These are phyloP conservation scores for Ectobius pallidus DNA, from an alignment of 2,888 invertebrate species.

Conservation along the genomic window DNA sequence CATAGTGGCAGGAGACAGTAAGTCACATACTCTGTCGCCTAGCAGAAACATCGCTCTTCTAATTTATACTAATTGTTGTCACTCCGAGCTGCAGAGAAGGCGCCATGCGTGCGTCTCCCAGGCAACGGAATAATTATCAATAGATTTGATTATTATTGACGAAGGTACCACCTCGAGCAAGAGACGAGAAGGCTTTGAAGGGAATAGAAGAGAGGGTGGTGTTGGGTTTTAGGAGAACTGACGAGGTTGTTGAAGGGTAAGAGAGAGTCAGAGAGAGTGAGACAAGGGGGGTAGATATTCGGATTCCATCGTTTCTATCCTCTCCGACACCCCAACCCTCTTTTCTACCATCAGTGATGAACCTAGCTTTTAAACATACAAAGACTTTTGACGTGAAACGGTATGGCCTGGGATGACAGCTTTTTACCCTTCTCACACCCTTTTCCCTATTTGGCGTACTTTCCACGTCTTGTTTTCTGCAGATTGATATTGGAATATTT, in stretches of 20 bases:
- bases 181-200: background rate
- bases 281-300: slow-evolving; percentile 3
- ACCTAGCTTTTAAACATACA: slow-evolving; percentile 26
- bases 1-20: background rate
- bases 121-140: slow-evolving; percentile 57
- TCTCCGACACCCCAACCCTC: background rate
- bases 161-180: slow-evolving; percentile 42
- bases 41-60: slow-evolving; percentile 46
- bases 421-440: slow-evolving; percentile 13
- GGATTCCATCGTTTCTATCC: slow-evolving; percentile 9
- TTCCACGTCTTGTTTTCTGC: slow-evolving; percentile 26
- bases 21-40: background rate
- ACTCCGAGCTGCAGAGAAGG: background rate
- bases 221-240: background rate
- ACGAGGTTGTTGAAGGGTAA: slow-evolving; percentile 2
- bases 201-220: background rate
- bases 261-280: background rate
- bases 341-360: slow-evolving; percentile 19
- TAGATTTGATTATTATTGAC: slow-evolving; percentile 57
- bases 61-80: slow-evolving; percentile 57
- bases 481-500: slow-evolving; percentile 27
- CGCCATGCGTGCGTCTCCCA: slow-evolving; percentile 50
- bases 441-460: background rate
- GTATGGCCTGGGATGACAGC: slow-evolving; percentile 25
- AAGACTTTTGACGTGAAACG: slow-evolving; percentile 26